These are phyloP conservation scores for Ctenosaura bakeri DNA, from an alignment of 2,797 vertebrate species.

Conservation along the genomic window DNA sequence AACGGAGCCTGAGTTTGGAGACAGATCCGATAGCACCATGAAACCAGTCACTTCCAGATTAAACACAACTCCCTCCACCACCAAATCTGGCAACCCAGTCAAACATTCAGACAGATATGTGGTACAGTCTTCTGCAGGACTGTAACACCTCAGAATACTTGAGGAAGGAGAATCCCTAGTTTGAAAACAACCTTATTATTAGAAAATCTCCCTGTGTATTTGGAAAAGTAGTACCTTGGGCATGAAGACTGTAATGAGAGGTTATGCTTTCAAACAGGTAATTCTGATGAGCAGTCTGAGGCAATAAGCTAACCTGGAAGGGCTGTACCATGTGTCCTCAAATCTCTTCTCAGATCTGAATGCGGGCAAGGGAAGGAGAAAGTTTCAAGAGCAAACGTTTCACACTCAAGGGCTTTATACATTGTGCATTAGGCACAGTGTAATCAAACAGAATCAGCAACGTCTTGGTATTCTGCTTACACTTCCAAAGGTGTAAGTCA, in stretches of 20 bases:
- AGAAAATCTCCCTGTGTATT: constrained; percentile 12
- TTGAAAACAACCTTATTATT: not conserved
- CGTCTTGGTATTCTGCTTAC: not conserved
- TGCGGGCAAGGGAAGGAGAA: not conserved
- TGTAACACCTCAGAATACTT: not conserved
- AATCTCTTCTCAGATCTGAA: not conserved
- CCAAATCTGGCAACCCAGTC: constrained; percentile 5
- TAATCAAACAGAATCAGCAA: not conserved
- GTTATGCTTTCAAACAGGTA: not conserved
- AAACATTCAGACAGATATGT: constrained; percentile 16
- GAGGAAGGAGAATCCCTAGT: not conserved
- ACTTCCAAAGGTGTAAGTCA: not conserved
- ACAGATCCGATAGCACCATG: constrained; percentile 36
- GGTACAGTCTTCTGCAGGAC: not conserved
- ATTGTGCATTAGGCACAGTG: not conserved
- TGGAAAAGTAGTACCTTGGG: not conserved
- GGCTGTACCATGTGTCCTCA: not conserved
- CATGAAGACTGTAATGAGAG: not conserved
- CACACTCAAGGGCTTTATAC: not conserved
- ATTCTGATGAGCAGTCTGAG: not conserved
- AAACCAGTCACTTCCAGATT: not conserved
- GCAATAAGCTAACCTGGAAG: not conserved
- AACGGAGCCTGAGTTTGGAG: constrained; percentile 4
- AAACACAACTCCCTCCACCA: accelerated
- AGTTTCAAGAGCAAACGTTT: constrained; percentile 3